phyloP scores from a whole-genome alignment of 1,140 invertebrate species.

The Tetramorium simillimum region DNA sequence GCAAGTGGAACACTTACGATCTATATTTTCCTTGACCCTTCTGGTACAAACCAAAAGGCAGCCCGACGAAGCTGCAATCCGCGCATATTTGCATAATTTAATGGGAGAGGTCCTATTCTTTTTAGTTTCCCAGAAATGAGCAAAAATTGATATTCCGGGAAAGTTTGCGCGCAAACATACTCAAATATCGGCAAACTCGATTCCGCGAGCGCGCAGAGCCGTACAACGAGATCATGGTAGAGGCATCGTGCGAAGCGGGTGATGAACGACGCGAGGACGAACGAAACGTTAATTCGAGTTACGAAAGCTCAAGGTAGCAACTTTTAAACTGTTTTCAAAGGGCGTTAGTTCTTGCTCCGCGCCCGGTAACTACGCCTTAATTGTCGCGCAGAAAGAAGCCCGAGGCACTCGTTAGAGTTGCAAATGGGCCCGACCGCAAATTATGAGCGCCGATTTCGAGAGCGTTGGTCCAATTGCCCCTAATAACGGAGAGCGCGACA shows the following conservation, averaged over 20 bases:
- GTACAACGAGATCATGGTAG: conserved; percentile 11
- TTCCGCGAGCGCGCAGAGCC: conserved; percentile 18
- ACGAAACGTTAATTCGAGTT: conserved; percentile 43
- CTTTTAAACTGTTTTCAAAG: conserved; percentile 36
- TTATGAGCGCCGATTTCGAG: conserved; percentile 49
- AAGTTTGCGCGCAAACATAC: conserved; percentile 57
- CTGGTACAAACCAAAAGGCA: background rate
- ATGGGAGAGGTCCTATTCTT: conserved; percentile 33
- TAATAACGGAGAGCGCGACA: conserved; percentile 18
- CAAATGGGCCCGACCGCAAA: conserved; percentile 57
- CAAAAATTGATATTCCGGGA: conserved; percentile 54
- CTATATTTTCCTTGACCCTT: conserved; percentile 15
- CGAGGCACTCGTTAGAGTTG: conserved; percentile 58
- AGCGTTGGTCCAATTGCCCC: background rate
- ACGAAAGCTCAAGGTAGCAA: conserved; percentile 18
- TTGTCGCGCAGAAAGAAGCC: conserved; percentile 36
- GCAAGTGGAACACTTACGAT: background rate
- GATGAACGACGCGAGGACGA: conserved; percentile 46
- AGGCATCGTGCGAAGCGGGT: background rate
- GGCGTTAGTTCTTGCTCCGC: conserved; percentile 42
- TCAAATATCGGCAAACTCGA: conserved; percentile 53
- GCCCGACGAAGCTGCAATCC: conserved; percentile 3
- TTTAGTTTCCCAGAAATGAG: conserved; percentile 33
- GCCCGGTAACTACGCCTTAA: conserved; percentile 42
- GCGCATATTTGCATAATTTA: conserved; percentile 55